phyloP scores from a whole-genome alignment of 2,888 invertebrate species.

The Plagiodera versicolora region DNA sequence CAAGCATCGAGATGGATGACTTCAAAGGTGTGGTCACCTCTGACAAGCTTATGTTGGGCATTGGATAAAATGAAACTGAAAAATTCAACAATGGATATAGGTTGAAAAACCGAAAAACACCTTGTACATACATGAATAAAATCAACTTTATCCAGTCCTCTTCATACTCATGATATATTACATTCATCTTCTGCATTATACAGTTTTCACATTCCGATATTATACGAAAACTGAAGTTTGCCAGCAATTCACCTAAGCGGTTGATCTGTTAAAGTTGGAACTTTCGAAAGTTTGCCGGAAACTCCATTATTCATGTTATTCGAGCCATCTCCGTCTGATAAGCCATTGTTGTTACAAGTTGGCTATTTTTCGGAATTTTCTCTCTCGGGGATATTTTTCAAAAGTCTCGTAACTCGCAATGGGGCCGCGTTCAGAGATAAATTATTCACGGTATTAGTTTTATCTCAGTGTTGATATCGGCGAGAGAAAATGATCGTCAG shows the following conservation, averaged over 20 bases:
- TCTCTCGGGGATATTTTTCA: slow-evolving; percentile 38
- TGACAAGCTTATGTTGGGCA: too few relatives aligned
- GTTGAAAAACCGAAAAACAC: too few relatives aligned
- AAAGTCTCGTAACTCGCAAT: slow-evolving; percentile 19
- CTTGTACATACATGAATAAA: too few relatives aligned
- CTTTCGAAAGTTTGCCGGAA: slow-evolving; percentile 40
- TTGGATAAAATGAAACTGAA: too few relatives aligned
- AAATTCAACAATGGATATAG: too few relatives aligned
- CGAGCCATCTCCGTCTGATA: slow-evolving; percentile 46
- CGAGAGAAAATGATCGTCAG: not conserved
- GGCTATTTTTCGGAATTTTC: slow-evolving; percentile 40
- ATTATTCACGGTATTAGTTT: slow-evolving; percentile 23
- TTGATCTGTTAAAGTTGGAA: slow-evolving; percentile 38
- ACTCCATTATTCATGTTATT: slow-evolving; percentile 49
- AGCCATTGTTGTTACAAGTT: slow-evolving; percentile 49
- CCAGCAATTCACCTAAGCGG: slow-evolving; percentile 33
- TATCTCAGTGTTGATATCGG: not conserved
- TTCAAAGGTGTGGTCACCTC: too few relatives aligned
- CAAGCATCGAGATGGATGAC: too few relatives aligned
- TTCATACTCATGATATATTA: not conserved
- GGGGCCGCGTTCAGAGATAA: slow-evolving; percentile 24
- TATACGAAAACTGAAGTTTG: slow-evolving; percentile 22
- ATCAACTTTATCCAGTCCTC: not conserved
- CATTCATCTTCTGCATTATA: slow-evolving; percentile 2
- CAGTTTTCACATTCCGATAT: slow-evolving; percentile 15